Evolutionary conservation across 2,888 invertebrate species (phyloP).

Genomic region (Drosophila hamatofila): DNA sequence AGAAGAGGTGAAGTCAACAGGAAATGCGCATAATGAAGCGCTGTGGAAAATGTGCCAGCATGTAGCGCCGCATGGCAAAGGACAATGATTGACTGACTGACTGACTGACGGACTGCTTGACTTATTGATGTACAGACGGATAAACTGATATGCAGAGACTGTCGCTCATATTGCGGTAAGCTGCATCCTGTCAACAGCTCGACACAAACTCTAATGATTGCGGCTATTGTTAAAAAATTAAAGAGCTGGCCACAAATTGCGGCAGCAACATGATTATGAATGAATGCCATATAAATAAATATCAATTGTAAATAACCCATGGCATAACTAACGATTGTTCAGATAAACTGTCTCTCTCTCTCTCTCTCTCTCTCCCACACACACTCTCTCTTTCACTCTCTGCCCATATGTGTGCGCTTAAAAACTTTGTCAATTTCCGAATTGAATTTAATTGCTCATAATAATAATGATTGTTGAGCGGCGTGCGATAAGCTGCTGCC

Average conservation of each 20-base stretch:
- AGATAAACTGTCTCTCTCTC: constrained; percentile 5
- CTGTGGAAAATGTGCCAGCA: constrained; percentile 66
- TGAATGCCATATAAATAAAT: constrained; percentile 14
- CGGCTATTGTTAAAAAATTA: constrained; percentile 21
- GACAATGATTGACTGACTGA: constrained; percentile 23
- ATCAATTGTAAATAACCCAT: background rate
- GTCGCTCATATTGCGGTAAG: constrained; percentile 42
- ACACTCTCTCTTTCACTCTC: background rate
- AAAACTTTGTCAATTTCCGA: constrained; percentile 14
- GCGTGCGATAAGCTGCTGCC: constrained; percentile 9
- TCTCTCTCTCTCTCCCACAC: background rate
- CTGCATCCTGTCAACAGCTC: constrained; percentile 32
- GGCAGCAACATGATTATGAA: constrained; percentile 12
- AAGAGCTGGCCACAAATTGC: constrained; percentile 21
- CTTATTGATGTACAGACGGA: constrained; percentile 12
- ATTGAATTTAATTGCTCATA: constrained; percentile 31
- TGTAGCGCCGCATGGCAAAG: constrained; percentile 44
- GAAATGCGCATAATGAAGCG: constrained; percentile 75
- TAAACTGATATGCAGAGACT: constrained; percentile 6
- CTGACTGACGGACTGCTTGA: constrained; percentile 35
- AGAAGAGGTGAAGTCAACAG: constrained; percentile 25
- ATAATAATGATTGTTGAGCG: constrained; percentile 11
- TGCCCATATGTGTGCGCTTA: background rate
- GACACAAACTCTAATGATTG: constrained; percentile 40
- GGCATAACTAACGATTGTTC: constrained; percentile 17